Percentiles rank a stretch among this genome's conserved stretches.
These are phyloP conservation scores for Tenthredo scrophulariae DNA, from an alignment of 2,888 invertebrate genomes.

Conservation along the genomic window DNA sequence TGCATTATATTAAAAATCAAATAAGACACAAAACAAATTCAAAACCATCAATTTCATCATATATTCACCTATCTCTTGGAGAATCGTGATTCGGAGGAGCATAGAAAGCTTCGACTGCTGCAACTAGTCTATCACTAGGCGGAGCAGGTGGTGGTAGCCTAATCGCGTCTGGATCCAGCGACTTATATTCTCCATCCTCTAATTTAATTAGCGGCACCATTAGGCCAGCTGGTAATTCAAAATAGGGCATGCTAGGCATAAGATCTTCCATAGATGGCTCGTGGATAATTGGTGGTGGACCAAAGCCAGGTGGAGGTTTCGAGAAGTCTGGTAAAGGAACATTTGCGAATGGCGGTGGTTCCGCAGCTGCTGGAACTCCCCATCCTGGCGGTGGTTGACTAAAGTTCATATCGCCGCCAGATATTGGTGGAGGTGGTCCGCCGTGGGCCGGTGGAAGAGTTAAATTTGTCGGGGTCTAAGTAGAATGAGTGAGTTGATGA, in stretches of 20 bases:
- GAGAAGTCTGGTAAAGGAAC: conserved; percentile 87
- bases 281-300: conserved; percentile 72
- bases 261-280: conserved; percentile 85
- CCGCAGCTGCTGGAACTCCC: conserved; percentile 77
- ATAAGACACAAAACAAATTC: not conserved
- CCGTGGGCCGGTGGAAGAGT: conserved; percentile 70
- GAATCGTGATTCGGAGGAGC: conserved; percentile 96
- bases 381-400: conserved; percentile 81
- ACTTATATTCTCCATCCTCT: conserved; percentile 93
- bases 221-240: conserved; percentile 97
- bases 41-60: not conserved
- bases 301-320: conserved; percentile 92
- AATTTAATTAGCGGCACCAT: conserved; percentile 98
- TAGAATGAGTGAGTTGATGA: conserved; percentile 59
- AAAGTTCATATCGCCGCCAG: conserved; percentile 79
- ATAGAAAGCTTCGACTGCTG: conserved; percentile 98
- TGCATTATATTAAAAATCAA: not conserved
- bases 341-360: conserved; percentile 72
- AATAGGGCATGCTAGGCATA: conserved; percentile 96
- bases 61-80: conserved; percentile 91
- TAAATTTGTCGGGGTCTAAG: conserved; percentile 72
- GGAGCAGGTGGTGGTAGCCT: conserved; percentile 97
- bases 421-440: conserved; percentile 78
- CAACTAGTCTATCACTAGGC: conserved; percentile 94
- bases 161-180: conserved; percentile 93